phyloP scores from a whole-genome alignment of 2,113 vertebrate genomes.

The Lonchura striata region DNA sequence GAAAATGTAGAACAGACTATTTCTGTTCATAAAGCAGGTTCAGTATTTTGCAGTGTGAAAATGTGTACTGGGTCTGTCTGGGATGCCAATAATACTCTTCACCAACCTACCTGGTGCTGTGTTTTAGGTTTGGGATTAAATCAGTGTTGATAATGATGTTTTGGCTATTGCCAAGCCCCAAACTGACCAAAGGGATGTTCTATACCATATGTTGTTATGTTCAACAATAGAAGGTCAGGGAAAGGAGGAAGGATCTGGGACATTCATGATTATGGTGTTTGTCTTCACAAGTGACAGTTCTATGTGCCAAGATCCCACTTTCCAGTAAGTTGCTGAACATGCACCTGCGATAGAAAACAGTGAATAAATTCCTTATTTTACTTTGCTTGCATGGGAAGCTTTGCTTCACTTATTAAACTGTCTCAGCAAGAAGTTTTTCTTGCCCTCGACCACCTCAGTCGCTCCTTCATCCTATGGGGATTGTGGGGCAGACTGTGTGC shows the following conservation, averaged over 20 bases:
- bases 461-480: not conserved
- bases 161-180: rapidly evolving
- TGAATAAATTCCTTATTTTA: not conserved
- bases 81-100: not conserved
- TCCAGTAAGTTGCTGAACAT: not conserved
- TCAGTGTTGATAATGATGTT: not conserved
- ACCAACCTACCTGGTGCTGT: not conserved
- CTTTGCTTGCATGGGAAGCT: not conserved
- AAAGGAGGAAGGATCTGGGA: not conserved
- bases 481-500: not conserved
- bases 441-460: not conserved
- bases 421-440: not conserved
- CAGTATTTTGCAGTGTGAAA: not conserved
- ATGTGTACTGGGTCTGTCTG: not conserved
- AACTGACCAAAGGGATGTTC: not conserved
- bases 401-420: not conserved
- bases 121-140: not conserved
- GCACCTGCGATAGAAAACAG: not conserved
- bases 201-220: not conserved
- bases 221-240: not conserved
- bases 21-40: not conserved
- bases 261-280: not conserved
- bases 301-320: not conserved
- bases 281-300: not conserved
- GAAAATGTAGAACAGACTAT: not conserved